Evolutionary conservation across 2,888 invertebrate genomes (phyloP).

Genomic region (Aromia moschata): DNA sequence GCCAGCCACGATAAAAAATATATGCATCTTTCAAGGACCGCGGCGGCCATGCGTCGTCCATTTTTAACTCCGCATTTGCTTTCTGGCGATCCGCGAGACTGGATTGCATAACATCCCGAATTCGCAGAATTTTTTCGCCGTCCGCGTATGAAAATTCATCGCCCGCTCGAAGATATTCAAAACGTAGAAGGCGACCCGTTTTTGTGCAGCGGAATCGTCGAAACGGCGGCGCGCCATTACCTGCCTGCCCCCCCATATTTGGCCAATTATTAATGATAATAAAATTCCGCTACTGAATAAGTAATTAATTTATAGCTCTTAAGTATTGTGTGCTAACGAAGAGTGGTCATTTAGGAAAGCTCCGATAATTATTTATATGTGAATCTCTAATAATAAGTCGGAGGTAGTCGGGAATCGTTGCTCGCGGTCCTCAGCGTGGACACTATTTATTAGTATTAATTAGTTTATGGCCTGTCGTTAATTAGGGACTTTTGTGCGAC

Average conservation of each 20-base stretch:
- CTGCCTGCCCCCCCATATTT: slow-evolving; percentile 35
- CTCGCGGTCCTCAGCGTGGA: not conserved
- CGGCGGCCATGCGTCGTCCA: too few species aligned
- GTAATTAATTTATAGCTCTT: slow-evolving; percentile 47
- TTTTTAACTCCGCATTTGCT: too few species aligned
- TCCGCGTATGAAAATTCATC: not conserved
- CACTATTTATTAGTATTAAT: slow-evolving; percentile 20
- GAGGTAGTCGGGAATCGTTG: slow-evolving; percentile 14
- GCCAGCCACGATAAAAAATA: too few species aligned
- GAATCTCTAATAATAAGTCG: slow-evolving; percentile 30
- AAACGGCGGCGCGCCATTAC: slow-evolving; percentile 1
- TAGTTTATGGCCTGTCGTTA: not conserved
- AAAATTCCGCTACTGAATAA: slow-evolving; percentile 39
- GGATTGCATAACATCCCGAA: not conserved
- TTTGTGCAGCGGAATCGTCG: not conserved
- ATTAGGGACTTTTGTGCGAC: not conserved
- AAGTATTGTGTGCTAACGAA: slow-evolving; percentile 48
- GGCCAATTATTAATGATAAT: slow-evolving; percentile 42
- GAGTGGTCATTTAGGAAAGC: slow-evolving; percentile 27
- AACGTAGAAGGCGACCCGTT: not conserved
- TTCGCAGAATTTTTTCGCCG: not conserved
- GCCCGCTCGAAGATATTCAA: not conserved
- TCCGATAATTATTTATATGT: slow-evolving; percentile 36
- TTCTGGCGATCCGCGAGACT: not conserved
- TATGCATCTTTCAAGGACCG: too few species aligned